Conservation (phyloP, 2,888 invertebrate genomes). For the Frankliniella fusca region DNA sequence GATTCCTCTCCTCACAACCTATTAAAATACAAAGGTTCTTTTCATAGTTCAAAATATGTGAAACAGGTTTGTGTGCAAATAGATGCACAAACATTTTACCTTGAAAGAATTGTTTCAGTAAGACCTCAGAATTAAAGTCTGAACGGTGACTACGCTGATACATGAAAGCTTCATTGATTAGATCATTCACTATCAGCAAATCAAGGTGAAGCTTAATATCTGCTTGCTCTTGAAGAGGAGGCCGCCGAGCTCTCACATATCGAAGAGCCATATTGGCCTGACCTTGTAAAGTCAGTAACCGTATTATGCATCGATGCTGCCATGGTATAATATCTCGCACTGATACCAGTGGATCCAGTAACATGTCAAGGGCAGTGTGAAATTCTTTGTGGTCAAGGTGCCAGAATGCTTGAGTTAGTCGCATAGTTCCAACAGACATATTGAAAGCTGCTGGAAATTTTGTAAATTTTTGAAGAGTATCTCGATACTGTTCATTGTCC, state of each 20-base stretch:
- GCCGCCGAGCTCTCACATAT: conserved; percentile 62
- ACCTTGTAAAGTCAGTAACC: conserved; percentile 62
- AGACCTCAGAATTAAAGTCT: neutral
- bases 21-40: neutral
- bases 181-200: conserved; percentile 59
- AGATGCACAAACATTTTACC: neutral
- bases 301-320: conserved; percentile 68
- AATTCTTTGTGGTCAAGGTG: conserved; percentile 81
- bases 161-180: conserved; percentile 62
- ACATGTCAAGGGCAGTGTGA: conserved; percentile 54
- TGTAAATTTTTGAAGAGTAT: conserved; percentile 65
- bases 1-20: conserved; percentile 10
- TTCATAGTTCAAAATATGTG: neutral
- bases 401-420: conserved; percentile 84
- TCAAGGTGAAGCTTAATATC: conserved; percentile 54
- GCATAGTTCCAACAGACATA: conserved; percentile 66
- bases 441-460: conserved; percentile 78
- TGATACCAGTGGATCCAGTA: conserved; percentile 60
- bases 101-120: neutral
- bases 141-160: conserved; percentile 58
- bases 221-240: conserved; percentile 52
- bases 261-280: conserved; percentile 66
- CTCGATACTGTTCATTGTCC: conserved; percentile 56
- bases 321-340: conserved; percentile 60
- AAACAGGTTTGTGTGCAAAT: neutral